Evolutionary conservation across 2,888 invertebrate genomes (phyloP), one percentile per base, ranked within the genome.

Genomic region (Amphipoea lucens): DNA sequence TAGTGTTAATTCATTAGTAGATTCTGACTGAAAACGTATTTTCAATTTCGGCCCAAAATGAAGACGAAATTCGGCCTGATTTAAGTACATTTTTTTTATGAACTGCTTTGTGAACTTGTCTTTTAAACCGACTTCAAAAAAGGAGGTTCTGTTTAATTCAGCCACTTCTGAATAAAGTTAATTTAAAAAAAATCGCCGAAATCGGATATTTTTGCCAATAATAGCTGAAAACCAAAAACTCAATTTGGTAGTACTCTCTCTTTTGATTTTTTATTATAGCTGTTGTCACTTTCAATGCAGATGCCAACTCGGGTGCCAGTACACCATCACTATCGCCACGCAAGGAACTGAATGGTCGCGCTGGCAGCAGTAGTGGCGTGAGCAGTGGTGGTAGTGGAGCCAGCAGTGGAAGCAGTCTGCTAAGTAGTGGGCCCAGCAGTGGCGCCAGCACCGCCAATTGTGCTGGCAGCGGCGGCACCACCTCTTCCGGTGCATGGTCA

Each of bases 401-500:
- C 12, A 83, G 83, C 98, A 98, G 93, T 92, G 96, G 94, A 91
- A 95, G 66, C 51, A 87, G 86, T 54, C 54, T 94, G 93, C 98
- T 98, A 78, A 95, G 82, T 51, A 87, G 86, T 63, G 87, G 81
- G 70, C 77, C 85, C 6, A 85, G 85, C 65, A 84, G 97, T 11
- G 94, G 93, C 92, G 96, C 94, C 92, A 97, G 92, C 6, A 97
- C 94, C 73, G 95, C 93, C 92, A 97, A 94, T 91, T 97, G 93
- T 90, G 97, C 97, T 88, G 85, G 78, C 36, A 78, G 86, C 36
- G 86, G 87, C 0, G 87, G 94, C 92, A 97, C 93, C 90, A 97
- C 97, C 88, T 98, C 98, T n/a, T 98, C 98, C n/a, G 98, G 98
- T 65, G 96, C 95, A 12, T 96, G 96, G 96, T 98, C 98, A 82